These are phyloP conservation scores for Contarinia nasturtii DNA, from an alignment of 1,140 invertebrate genomes.

Conservation along the genomic window DNA sequence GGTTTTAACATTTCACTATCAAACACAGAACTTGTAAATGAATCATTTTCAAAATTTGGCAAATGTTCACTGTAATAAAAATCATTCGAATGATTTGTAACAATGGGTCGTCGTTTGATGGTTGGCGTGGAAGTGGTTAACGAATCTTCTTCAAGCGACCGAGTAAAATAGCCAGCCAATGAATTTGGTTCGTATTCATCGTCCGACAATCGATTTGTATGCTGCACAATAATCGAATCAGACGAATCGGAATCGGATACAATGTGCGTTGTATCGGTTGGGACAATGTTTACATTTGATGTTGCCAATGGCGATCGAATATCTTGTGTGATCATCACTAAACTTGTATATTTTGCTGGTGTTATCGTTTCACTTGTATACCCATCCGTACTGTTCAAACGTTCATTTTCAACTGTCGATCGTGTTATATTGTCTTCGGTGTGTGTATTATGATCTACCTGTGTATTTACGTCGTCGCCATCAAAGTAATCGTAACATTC, in stretches of 20 bases:
- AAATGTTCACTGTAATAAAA: slow-evolving; percentile 16
- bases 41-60: background rate
- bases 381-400: slow-evolving; percentile 17
- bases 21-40: background rate
- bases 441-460: background rate
- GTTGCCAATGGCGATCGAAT: slow-evolving; percentile 6
- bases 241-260: slow-evolving; percentile 26
- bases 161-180: slow-evolving; percentile 22
- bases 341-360: slow-evolving; percentile 57
- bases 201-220: slow-evolving; percentile 8
- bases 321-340: slow-evolving; percentile 71
- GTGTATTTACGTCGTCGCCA: no score
- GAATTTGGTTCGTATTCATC: slow-evolving; percentile 18
- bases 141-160: slow-evolving; percentile 13
- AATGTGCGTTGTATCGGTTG: slow-evolving; percentile 47
- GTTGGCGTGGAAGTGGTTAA: slow-evolving; percentile 23
- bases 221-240: slow-evolving; percentile 15
- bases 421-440: background rate
- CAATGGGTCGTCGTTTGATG: background rate
- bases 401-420: slow-evolving; percentile 20
- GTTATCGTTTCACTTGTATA: slow-evolving; percentile 16
- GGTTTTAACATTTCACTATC: background rate
- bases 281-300: slow-evolving; percentile 42
- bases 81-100: background rate
- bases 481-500: no score